These are phyloP conservation scores for Caracal caracal DNA, from an alignment of 2,113 vertebrate genomes.

Conservation along the genomic window DNA sequence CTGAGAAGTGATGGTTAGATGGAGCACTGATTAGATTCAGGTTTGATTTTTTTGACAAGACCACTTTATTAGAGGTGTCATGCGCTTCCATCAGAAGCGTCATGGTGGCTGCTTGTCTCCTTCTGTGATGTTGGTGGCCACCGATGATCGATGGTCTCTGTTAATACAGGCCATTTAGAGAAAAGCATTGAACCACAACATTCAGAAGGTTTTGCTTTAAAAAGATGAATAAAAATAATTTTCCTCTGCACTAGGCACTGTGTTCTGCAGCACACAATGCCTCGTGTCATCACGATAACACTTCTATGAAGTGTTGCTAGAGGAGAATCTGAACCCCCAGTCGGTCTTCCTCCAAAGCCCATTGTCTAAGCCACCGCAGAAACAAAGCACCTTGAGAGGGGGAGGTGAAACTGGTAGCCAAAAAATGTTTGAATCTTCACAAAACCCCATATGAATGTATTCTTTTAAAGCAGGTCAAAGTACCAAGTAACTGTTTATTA, in stretches of 20 bases:
- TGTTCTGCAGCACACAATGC: not conserved
- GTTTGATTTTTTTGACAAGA: not conserved
- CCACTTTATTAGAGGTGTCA: not conserved
- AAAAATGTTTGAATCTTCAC: not conserved
- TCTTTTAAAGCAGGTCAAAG: not conserved
- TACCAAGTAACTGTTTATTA: not conserved
- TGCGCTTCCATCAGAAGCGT: not conserved
- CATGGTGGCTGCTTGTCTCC: not conserved
- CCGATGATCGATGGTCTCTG: not conserved
- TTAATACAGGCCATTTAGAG: not conserved
- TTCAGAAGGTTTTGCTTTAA: not conserved
- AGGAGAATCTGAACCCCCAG: not conserved
- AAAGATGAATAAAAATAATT: not conserved
- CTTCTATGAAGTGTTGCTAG: not conserved
- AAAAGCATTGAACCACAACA: conserved; percentile 41
- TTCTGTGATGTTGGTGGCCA: not conserved
- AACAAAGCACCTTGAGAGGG: not conserved
- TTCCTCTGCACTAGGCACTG: not conserved
- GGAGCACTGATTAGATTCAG: not conserved
- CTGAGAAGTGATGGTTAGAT: conserved; percentile 3
- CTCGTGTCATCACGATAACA: not conserved
- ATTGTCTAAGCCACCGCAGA: not conserved
- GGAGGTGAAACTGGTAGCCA: not conserved
- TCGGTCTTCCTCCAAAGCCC: not conserved
- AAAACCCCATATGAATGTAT: not conserved